phyloP scores from a whole-genome alignment of 2,888 invertebrate genomes.

The Drosophila setosimentum region DNA sequence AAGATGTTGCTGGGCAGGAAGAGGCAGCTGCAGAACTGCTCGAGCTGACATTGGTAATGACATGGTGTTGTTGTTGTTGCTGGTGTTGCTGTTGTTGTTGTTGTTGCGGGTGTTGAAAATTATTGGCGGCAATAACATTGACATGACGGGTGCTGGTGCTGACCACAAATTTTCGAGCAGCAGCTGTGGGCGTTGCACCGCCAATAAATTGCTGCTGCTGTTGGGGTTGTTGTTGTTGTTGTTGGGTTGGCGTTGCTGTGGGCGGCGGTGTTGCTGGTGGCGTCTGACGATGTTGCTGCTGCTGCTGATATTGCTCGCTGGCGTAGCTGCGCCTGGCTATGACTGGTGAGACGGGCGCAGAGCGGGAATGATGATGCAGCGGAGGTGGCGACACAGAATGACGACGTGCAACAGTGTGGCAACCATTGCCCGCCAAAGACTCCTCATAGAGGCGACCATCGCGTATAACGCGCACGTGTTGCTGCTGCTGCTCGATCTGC shows the following conservation, averaged over 20 bases:
- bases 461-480: constrained; percentile 85
- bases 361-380: constrained; percentile 78
- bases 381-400: constrained; percentile 80
- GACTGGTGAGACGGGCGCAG: constrained; percentile 76
- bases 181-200: constrained; percentile 64
- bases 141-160: constrained; percentile 80
- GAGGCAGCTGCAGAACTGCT: constrained; percentile 55
- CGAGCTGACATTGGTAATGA: constrained; percentile 63
- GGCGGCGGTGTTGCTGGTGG: constrained; percentile 30
- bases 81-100: constrained; percentile 57
- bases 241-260: constrained; percentile 43
- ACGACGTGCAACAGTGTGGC: constrained; percentile 54
- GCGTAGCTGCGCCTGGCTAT: constrained; percentile 60
- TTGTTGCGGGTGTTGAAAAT: constrained; percentile 61
- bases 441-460: constrained; percentile 85
- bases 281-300: constrained; percentile 42
- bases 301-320: constrained; percentile 74
- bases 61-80: constrained; percentile 54
- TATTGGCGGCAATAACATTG: constrained; percentile 83
- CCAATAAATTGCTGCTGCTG: constrained; percentile 53
- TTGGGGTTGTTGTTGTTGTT: constrained; percentile 32
- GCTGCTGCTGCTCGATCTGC: constrained; percentile 48
- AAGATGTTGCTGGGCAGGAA: constrained; percentile 48
- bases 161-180: constrained; percentile 83
- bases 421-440: constrained; percentile 33